These are phyloP conservation scores for Lamprotornis superbus DNA, from an alignment of 2,113 vertebrate genomes.

Conservation along the genomic window DNA sequence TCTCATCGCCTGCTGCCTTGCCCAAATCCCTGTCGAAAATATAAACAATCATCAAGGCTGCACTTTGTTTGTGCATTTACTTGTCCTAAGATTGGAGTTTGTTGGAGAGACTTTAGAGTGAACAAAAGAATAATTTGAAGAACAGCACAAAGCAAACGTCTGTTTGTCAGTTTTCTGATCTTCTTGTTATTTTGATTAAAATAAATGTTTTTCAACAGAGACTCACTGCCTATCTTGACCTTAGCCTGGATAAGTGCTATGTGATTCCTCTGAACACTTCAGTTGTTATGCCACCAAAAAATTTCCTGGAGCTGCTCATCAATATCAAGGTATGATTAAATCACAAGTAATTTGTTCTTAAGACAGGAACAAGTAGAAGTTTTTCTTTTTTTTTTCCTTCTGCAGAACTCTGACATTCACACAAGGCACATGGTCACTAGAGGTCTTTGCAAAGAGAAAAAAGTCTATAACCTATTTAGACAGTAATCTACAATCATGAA, in stretches of 20 bases:
- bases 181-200: not conserved
- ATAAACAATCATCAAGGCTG: not conserved
- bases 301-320: conserved; percentile 88
- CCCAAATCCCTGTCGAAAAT: not conserved
- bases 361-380: not conserved
- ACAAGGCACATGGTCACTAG: not conserved
- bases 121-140: not conserved
- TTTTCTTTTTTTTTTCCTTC: not conserved
- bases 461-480: not conserved
- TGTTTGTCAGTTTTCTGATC: not conserved
- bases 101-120: not conserved
- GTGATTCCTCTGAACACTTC: conserved; percentile 95
- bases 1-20: not conserved
- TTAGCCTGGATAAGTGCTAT: conserved; percentile 94
- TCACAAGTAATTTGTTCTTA: not conserved
- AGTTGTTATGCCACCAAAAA: conserved; percentile 92
- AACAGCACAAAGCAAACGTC: not conserved
- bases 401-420: not conserved
- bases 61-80: not conserved
- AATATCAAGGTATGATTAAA: conserved; percentile 87
- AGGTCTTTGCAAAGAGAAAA: not conserved
- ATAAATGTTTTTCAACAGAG: conserved; percentile 72
- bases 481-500: not conserved
- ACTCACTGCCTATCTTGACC: conserved; percentile 94
- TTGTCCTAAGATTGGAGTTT: not conserved